Percentiles rank a stretch among this genome's conserved stretches.
Evolutionary conservation across 2,888 invertebrate genomes (phyloP).

Genomic region (Dorcus parallelipipedus): DNA sequence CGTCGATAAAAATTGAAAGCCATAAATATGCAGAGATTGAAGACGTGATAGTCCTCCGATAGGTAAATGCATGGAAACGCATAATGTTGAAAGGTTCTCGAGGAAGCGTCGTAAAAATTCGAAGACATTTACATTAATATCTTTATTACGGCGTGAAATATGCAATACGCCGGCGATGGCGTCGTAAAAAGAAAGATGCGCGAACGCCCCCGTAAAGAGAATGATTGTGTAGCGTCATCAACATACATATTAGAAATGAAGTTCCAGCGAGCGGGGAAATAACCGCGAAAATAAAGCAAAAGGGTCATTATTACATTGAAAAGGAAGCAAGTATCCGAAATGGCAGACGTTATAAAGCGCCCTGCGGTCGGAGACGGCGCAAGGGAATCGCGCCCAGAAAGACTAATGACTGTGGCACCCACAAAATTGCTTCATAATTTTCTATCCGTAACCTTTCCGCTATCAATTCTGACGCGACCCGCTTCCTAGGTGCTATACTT

Average conservation of each 20-base stretch:
- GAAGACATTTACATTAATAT: too few relatives aligned
- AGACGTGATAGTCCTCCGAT: too few relatives aligned
- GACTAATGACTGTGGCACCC: conserved; percentile 47
- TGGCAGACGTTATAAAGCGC: conserved; percentile 22
- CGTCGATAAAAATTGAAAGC: too few relatives aligned
- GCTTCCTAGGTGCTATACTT: conserved; percentile 23
- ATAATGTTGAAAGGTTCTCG: too few relatives aligned
- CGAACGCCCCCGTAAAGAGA: too few relatives aligned
- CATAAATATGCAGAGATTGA: too few relatives aligned
- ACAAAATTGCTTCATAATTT: conserved; percentile 51
- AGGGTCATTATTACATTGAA: neutral
- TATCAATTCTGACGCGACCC: conserved; percentile 43
- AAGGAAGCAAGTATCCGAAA: conserved; percentile 9
- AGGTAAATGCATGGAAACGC: too few relatives aligned
- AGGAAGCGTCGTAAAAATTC: too few relatives aligned
- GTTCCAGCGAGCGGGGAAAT: neutral
- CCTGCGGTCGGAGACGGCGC: conserved; percentile 15
- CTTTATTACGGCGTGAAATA: too few relatives aligned
- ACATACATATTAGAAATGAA: neutral
- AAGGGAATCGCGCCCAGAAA: conserved; percentile 29
- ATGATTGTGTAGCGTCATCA: too few relatives aligned
- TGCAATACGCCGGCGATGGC: too few relatives aligned
- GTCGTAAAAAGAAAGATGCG: too few relatives aligned
- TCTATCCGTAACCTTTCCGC: conserved; percentile 47
- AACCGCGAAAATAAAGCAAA: conserved; percentile 1